These are phyloP conservation scores for Himalopsyche phryganea DNA, from an alignment of 1,140 invertebrate species.

Conservation along the genomic window DNA sequence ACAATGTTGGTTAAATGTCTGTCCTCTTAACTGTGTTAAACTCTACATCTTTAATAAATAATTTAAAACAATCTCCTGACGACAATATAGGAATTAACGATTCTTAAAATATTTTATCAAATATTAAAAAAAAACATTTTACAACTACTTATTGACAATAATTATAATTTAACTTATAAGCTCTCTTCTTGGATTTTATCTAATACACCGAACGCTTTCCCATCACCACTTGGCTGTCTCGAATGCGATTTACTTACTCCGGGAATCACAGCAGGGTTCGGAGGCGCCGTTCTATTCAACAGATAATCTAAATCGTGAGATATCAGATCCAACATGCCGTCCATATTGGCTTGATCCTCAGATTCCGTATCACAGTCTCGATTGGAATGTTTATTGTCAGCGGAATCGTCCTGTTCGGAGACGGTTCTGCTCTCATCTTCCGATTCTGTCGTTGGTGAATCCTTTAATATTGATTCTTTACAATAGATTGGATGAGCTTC, in stretches of 20 bases:
- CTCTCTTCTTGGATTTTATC: constrained; percentile 34
- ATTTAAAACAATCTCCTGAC: too few species aligned
- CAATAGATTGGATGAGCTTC: constrained; percentile 35
- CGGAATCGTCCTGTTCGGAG: constrained; percentile 38
- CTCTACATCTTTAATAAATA: too few species aligned
- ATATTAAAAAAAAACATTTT: too few species aligned
- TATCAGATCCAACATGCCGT: constrained; percentile 67
- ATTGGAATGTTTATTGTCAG: neutral
- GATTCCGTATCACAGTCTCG: constrained; percentile 36
- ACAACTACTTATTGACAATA: neutral
- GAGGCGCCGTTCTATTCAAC: constrained; percentile 57
- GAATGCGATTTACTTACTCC: constrained; percentile 44
- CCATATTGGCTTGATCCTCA: constrained; percentile 46
- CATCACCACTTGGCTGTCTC: constrained; percentile 34
- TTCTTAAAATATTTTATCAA: too few species aligned
- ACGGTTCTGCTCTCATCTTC: constrained; percentile 42
- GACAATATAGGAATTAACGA: too few species aligned
- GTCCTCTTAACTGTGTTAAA: too few species aligned
- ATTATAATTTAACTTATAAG: constrained; percentile 18
- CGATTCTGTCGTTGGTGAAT: constrained; percentile 41
- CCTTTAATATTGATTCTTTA: constrained; percentile 40
- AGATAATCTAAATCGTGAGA: constrained; percentile 72
- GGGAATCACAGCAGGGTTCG: constrained; percentile 34
- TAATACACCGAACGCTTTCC: constrained; percentile 19
- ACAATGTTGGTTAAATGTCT: too few species aligned